Evolutionary conservation across 2,888 invertebrate species (phyloP).

Genomic region (Orthonychiurus folsomi): DNA sequence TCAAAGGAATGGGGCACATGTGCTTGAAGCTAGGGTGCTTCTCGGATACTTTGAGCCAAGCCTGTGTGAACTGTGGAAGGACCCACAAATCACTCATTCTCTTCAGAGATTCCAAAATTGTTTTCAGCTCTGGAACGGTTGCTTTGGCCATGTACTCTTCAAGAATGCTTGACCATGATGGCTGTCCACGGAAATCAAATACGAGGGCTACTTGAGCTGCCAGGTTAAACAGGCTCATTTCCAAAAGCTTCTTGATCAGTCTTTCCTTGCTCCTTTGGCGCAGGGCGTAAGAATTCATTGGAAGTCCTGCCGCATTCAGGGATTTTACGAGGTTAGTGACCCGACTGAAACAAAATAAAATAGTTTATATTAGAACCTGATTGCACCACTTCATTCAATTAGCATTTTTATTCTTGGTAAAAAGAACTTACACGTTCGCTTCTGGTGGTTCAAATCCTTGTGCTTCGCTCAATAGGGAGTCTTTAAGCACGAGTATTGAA

Average conservation of each 20-base stretch:
- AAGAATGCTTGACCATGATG: slow-evolving; percentile 30
- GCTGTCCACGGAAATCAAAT: slow-evolving; percentile 23
- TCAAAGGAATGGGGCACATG: slow-evolving; percentile 35
- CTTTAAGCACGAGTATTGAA: neutral
- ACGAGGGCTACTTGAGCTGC: slow-evolving; percentile 32
- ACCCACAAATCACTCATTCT: slow-evolving; percentile 33
- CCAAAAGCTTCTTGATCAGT: slow-evolving; percentile 26
- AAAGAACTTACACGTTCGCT: slow-evolving; percentile 16
- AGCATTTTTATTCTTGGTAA: slow-evolving; percentile 5
- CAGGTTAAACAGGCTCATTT: slow-evolving; percentile 18
- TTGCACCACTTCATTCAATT: neutral
- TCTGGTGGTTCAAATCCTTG: slow-evolving; percentile 11
- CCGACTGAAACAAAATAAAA: slow-evolving; percentile 22
- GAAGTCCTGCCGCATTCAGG: slow-evolving; percentile 23
- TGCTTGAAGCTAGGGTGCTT: slow-evolving; percentile 20
- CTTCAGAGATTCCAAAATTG: slow-evolving; percentile 22
- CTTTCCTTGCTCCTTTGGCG: slow-evolving; percentile 30
- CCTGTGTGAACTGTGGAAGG: slow-evolving; percentile 30
- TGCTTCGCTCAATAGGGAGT: slow-evolving; percentile 4
- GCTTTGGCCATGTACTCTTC: slow-evolving; percentile 26
- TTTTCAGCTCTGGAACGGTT: slow-evolving; percentile 19
- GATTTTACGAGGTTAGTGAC: slow-evolving; percentile 22
- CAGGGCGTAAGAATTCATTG: slow-evolving; percentile 32
- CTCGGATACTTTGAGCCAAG: slow-evolving; percentile 32
- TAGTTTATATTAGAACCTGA: neutral